Base-by-base conservation (phyloP, 2,113 vertebrate species). In the Elachura formosa region DNA sequence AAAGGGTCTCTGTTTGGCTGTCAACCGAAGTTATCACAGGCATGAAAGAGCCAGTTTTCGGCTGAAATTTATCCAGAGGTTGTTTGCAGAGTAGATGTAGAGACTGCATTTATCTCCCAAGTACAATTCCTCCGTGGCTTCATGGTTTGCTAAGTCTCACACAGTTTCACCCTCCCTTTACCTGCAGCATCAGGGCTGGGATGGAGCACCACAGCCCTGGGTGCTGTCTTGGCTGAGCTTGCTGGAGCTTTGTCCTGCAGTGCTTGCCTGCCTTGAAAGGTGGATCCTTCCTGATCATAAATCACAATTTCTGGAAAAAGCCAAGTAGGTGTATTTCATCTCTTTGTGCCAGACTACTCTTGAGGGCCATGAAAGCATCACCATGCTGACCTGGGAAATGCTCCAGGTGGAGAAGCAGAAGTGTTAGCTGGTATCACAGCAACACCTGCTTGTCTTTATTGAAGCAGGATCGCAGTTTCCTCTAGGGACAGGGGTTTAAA, bases 1-100 rank as follows among this genome's bases (percentile, higher is more conserved):
- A 96, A 96, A 93, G 61, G 68, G 72, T 80, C 56, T 95, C 85
- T 96, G 75, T 85, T 77, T 87, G 78, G 43, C 87, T 94, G 95
- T 95, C 75, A 80, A 92, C 31, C 63, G 59, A 54, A 87, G 73
- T 94, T 94, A 84, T 89, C 1, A 0, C 34, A 73, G 54, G 72
- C 85, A 91, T 71, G 48, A 93, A 96, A 83, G 40, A 77, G 25
- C 13, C 69, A 91, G 75, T 94, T 95, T 96, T 91, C 63, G 84
- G 66, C 38, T 55, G 61, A 93, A 94, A 88, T 88, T 77, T 86
- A 89, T 84, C 93, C 81, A 56, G 84, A 84, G 69, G 73, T 82
- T 89, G 69, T 66, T 91, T 84, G 81, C 28, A 93, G 33, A 78
- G n/a, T 31, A 77, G 73, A 75, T 45, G 43, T 81, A 78, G 73